Base-by-base conservation (phyloP, 1,140 invertebrate genomes). In the Myzus persicae region DNA sequence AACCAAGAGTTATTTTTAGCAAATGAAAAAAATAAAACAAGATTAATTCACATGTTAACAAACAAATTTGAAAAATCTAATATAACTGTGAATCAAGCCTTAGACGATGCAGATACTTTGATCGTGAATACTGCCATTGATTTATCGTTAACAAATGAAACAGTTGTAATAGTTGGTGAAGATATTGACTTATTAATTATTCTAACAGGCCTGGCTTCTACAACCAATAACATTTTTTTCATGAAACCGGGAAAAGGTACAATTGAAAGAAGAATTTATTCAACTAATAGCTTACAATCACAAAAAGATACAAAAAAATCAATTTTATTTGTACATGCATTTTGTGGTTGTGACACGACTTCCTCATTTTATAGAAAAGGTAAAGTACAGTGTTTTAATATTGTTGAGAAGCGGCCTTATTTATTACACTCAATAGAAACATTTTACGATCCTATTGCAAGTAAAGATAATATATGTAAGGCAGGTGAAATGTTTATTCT, bases 171-270 rank as follows among this genome's bases (percentile, higher is more conserved):
- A 89, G 59, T 91, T 18, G 90, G 90, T 76, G 90, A 91, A 82
- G 51, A 81, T 91, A 91, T 81, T 46, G 90, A 91, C 51, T n/a
- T 91, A 40, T 82, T 91, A 46, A 81, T 91, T 81, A 76, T 91
- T 76, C 44, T n/a, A 1, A 76, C 20, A 76, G 54, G 54, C 48
- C 22, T 54, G 54, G n/a, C 36, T 14, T 20, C 76, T 76, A 81
- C 44, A 22, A 59, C 40, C 36, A 91, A 54, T 76, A 91, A 67
- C 31, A 36, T 91, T 81, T 91, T 76, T 91, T 67, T 91, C 14
- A 44, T 76, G 51, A 91, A 91, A 82, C 54, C 42, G 2, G 90
- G 90, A 36, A 44, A 91, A 76, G 90, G 90, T 46, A 91, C 8
- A 82, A n/a, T 22, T 76, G 38, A 67, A n/a, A 54, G 76, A 82